Evolutionary conservation across 2,113 vertebrate genomes (phyloP), one percentile per base, ranked within the genome.

Genomic region (Nerophis lumbriciformis): DNA sequence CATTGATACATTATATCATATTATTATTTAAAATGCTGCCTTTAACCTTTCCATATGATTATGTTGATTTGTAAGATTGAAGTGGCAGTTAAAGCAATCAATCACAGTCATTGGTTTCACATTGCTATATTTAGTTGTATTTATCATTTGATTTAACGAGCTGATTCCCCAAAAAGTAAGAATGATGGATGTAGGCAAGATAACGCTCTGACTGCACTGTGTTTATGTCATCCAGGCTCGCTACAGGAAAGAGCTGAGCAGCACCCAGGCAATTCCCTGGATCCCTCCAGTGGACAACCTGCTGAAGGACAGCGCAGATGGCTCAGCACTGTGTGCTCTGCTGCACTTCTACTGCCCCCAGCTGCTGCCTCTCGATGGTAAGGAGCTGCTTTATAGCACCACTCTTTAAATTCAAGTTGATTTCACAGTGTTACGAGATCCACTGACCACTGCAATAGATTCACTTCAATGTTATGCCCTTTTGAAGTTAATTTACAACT

Each of bases 271-370:
- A 14, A 82, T 91, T 78, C 95, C 94, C 37, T 98, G 94, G 90
- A 95, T 99, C 85, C 94, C 95, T 1, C 28, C 92, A 66, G 93
- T 99, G 82, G 94, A 96, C 84, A 97, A 98, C 73, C 87, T 99
- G 72, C 78, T 98, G 78, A 98, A 98, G 79, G 96, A 99, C 83
- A 93, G 91, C 70, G 90, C 92, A 9, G 96, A 98, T 53, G 97
- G 97, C 62, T 95, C 93, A 6, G 94, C 95, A 6, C 62, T 99
- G 5, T 90, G 90, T 12, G 92, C 94, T 7, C 88, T 99, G 65
- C 92, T 99, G 75, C 96, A 99, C 80, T 99, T 98, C 78, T 99
- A 96, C 89, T 99, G 95, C 58, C 96, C 97, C 14, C 89, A 91
- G 58, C 88, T 94, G 1, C 76, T 99, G 45, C 85, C 86, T 47